These are phyloP conservation scores for Archaeoteleia sp. DNA, from an alignment of 2,888 invertebrate species.

Conservation along the genomic window DNA sequence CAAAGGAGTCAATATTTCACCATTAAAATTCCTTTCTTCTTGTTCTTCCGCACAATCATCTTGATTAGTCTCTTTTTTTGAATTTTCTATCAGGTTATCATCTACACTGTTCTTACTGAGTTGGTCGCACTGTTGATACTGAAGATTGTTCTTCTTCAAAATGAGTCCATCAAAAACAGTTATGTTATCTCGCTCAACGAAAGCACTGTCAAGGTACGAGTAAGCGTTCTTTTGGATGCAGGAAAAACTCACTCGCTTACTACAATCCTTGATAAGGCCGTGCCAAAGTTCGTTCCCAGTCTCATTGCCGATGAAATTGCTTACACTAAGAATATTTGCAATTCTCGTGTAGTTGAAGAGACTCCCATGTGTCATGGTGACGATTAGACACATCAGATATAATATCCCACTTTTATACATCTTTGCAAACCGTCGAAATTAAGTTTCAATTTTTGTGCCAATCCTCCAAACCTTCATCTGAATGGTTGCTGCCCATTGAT, in stretches of 20 bases:
- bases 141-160: conserved; percentile 80
- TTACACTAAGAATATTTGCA: conserved; percentile 65
- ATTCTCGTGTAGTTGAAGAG: conserved; percentile 64
- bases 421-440: conserved; percentile 35
- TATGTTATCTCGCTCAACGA: conserved; percentile 81
- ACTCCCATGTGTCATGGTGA: conserved; percentile 52
- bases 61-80: conserved; percentile 60
- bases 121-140: conserved; percentile 72
- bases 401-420: conserved; percentile 57
- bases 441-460: background rate
- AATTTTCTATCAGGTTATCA: conserved; percentile 62
- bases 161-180: conserved; percentile 80
- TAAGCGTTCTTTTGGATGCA: conserved; percentile 88
- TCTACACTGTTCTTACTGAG: conserved; percentile 58
- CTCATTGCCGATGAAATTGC: conserved; percentile 65
- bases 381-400: conserved; percentile 52
- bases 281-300: conserved; percentile 82
- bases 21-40: conserved; percentile 57
- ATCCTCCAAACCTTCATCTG: conserved; percentile 6
- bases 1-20: conserved; percentile 77
- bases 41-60: conserved; percentile 57
- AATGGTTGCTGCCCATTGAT: conserved; percentile 43
- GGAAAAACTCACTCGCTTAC: conserved; percentile 79
- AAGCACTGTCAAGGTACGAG: conserved; percentile 81
- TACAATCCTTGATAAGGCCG: conserved; percentile 83